Conservation (phyloP, 2,888 invertebrate species). For the Spilosoma lubricipeda region DNA sequence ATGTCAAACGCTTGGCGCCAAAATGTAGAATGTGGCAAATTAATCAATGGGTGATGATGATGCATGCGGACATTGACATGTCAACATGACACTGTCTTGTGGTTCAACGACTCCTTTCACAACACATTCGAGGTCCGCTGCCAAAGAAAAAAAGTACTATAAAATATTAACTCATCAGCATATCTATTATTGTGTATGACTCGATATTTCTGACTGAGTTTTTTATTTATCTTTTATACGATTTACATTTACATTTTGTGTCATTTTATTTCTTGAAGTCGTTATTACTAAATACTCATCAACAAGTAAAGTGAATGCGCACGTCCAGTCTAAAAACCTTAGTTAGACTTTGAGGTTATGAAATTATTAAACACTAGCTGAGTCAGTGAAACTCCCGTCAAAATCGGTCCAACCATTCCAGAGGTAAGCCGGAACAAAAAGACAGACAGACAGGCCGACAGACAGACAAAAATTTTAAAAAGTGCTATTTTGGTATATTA, state of each 20-base stretch:
- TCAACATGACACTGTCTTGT: slow-evolving; percentile 56
- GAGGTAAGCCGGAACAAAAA: no score
- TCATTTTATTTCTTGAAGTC: slow-evolving; percentile 7
- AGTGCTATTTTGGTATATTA: no score
- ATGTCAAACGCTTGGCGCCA: slow-evolving; percentile 43
- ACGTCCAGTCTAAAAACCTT: background rate
- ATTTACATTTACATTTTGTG: slow-evolving; percentile 22
- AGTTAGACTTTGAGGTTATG: background rate
- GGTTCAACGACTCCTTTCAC: slow-evolving; percentile 58
- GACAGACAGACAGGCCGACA: no score
- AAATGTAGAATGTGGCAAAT: slow-evolving; percentile 57
- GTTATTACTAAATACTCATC: slow-evolving; percentile 1
- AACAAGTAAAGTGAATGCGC: slow-evolving; percentile 4
- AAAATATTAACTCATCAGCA: slow-evolving; percentile 42
- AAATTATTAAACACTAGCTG: background rate
- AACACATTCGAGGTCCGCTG: slow-evolving; percentile 34
- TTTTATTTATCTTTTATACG: slow-evolving; percentile 37
- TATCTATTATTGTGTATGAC: slow-evolving; percentile 49
- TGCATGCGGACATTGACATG: slow-evolving; percentile 58
- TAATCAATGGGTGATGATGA: slow-evolving; percentile 48
- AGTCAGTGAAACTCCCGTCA: no score
- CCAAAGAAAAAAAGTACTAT: slow-evolving; percentile 37
- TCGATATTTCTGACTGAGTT: slow-evolving; percentile 46
- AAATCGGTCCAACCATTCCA: no score
- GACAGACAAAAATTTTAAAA: no score